phyloP scores from a whole-genome alignment of 2,888 invertebrate genomes.

The Spisula subtruncata region DNA sequence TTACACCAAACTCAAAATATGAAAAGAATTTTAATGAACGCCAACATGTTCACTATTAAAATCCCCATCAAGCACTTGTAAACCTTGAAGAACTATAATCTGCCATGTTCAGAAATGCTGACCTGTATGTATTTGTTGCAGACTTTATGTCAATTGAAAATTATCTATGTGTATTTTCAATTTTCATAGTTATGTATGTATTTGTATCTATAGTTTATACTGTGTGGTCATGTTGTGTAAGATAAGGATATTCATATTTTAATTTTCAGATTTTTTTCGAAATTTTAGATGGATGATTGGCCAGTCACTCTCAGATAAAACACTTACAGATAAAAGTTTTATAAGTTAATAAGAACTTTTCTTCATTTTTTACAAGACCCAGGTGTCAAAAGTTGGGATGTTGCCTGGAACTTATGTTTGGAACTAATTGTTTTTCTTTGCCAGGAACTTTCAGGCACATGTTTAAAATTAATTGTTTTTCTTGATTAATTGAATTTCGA shows the following conservation, averaged over 20 bases:
- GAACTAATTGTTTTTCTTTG: background rate
- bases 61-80: too few species aligned
- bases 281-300: background rate
- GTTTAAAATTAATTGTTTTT: background rate
- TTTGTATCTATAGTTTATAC: background rate
- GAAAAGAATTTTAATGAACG: too few species aligned
- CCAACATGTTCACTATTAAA: too few species aligned
- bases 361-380: background rate
- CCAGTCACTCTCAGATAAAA: background rate
- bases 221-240: background rate
- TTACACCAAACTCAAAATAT: too few species aligned
- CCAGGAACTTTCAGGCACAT: background rate
- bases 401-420: background rate
- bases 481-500: background rate
- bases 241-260: background rate
- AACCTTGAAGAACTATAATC: background rate
- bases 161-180: background rate
- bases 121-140: background rate
- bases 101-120: background rate
- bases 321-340: background rate
- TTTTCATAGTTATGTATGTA: background rate
- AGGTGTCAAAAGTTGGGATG: background rate
- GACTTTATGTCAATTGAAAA: background rate
- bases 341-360: background rate
- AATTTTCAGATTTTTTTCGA: background rate